These are phyloP conservation scores for Rhingia campestris DNA, from an alignment of 2,888 invertebrate species.

Conservation along the genomic window DNA sequence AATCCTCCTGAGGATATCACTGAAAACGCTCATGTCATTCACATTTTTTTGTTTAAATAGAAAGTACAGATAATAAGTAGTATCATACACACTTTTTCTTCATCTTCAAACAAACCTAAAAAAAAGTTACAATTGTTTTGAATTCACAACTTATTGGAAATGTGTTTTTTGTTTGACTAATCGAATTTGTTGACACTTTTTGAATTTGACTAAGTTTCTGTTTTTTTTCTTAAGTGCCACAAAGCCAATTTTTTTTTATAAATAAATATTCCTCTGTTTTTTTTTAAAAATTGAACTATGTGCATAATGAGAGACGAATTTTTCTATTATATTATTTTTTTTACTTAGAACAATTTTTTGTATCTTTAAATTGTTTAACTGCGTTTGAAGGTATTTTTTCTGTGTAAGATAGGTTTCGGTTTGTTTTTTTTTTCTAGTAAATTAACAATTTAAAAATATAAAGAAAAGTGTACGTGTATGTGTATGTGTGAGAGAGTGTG, in stretches of 20 bases:
- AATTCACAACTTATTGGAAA: constrained; percentile 70
- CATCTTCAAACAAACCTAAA: constrained; percentile 55
- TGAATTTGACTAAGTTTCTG: constrained; percentile 49
- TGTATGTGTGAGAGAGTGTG: constrained; percentile 51
- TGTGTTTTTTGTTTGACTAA: constrained; percentile 52
- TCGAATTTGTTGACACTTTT: constrained; percentile 59
- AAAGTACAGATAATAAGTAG: constrained; percentile 67
- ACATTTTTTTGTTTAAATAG: constrained; percentile 45
- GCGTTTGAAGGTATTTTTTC: constrained; percentile 51
- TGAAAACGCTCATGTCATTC: constrained; percentile 72
- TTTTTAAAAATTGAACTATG: constrained; percentile 70
- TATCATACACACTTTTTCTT: constrained; percentile 33
- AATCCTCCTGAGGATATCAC: constrained; percentile 71
- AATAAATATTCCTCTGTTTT: constrained; percentile 55
- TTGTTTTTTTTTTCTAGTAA: constrained; percentile 41
- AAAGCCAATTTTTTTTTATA: constrained; percentile 56
- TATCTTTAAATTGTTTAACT: constrained; percentile 42
- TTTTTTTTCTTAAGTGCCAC: constrained; percentile 43
- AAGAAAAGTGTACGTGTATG: constrained; percentile 65
- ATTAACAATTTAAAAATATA: constrained; percentile 69
- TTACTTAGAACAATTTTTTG: constrained; percentile 57
- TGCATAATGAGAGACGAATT: constrained; percentile 68
- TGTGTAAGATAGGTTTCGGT: constrained; percentile 51
- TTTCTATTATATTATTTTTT: constrained; percentile 39
- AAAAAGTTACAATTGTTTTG: constrained; percentile 57